Base-by-base conservation (phyloP, 2,113 vertebrate genomes). In the Emydura subglobosa region DNA sequence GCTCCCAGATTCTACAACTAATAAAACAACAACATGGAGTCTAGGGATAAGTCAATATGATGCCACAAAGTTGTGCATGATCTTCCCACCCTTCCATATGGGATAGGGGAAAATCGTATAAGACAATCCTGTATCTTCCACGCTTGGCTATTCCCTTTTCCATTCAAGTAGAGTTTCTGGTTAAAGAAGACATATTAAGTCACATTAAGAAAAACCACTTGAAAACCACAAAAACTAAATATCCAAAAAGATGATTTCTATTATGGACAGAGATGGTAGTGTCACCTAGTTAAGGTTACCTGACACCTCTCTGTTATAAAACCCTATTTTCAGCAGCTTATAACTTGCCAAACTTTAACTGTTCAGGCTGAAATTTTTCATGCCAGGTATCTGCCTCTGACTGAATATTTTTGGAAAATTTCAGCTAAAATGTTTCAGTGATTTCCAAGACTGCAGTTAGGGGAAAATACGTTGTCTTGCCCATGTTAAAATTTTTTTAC, bases 261-360 rank as follows among this genome's bases (percentile, higher is more conserved):
- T 94, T 93, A 94, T 1, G 93, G 68, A 39, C 86, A 89, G 92
- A 94, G 83, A 68, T 91, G 61, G 86, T 92, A 91, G 92, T 87
- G 92, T 1, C 76, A 90, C 76, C 72, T 94, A 94, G 91, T 86
- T 59, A 68, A 93, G 89, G 54, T 14, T 82, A 84, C n/a, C 54
- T 87, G 86, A 86, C 79, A 81, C 91, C 94, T 97, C 94, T 12
- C 94, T 86, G 86, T 50, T 85, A 1, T 16, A 59, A 80, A 47
- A 61, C 54, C 82, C 86, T 84, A 55, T 57, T 90, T 93, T 72
- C 94, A 91, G 94, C 50, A 91, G 91, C 68, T 89, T 78, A 87
- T 14, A 19, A 79, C 90, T 92, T 93, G 83, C 85, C 81, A 47
- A 95, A 92, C 47, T 65, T 29, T 1, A 91, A 85, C 42, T 90